A percentile compares a stretch with the other conserved stretches of the same genome.
These are phyloP conservation scores for Erethizon dorsatum DNA, from an alignment of 2,797 vertebrate genomes.

Conservation along the genomic window DNA sequence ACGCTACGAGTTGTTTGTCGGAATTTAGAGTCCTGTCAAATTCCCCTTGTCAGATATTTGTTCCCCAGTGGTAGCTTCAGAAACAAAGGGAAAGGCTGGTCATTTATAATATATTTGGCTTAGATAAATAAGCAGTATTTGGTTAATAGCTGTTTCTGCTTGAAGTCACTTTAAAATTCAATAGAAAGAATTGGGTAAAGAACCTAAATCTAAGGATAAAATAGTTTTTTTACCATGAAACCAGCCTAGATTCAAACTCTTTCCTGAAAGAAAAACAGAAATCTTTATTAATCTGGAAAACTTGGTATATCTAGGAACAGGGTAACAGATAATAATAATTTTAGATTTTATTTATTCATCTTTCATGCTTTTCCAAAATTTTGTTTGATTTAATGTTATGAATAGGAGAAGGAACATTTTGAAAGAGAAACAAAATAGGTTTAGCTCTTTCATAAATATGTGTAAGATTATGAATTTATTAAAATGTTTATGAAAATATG, in stretches of 20 bases:
- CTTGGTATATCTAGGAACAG: background rate
- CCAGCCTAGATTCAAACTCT: background rate
- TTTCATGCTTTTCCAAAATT: constrained; percentile 40
- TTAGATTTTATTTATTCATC: background rate
- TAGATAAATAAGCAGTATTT: constrained; percentile 53
- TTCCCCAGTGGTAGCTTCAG: constrained; percentile 14
- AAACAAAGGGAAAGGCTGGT: constrained; percentile 32
- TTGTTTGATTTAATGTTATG: background rate
- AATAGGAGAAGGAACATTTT: constrained; percentile 18
- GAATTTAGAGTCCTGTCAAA: constrained; percentile 64
- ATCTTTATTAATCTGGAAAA: background rate
- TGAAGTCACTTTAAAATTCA: constrained; percentile 74
- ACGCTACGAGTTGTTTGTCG: background rate
- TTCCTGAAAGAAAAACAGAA: constrained; percentile 28
- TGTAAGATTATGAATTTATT: constrained; percentile 38
- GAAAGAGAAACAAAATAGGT: constrained; percentile 20
- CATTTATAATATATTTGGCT: constrained; percentile 49
- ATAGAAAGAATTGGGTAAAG: constrained; percentile 25
- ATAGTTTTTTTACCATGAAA: constrained; percentile 53
- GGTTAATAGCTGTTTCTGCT: background rate
- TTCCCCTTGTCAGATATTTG: constrained; percentile 51
- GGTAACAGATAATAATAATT: constrained; percentile 7
- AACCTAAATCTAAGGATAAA: constrained; percentile 8
- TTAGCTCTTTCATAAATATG: constrained; percentile 19
- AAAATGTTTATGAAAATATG: constrained; percentile 15